These are phyloP conservation scores for Cassiopea xamachana DNA, from an alignment of 30 jellyfish, hydroid and myxozoan genomes.

Conservation along the genomic window DNA sequence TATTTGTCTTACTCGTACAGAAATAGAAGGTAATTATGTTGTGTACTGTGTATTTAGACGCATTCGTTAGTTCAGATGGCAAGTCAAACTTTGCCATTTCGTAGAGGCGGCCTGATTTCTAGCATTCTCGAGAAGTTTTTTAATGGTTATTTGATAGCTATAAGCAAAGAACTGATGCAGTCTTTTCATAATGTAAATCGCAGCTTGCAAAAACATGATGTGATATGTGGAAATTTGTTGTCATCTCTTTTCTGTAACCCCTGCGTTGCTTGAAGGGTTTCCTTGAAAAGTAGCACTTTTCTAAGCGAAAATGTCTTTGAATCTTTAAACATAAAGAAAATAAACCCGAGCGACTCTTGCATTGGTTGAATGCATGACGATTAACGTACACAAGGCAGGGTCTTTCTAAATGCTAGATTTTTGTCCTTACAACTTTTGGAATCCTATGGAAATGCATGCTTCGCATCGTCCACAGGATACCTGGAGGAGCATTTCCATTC, in stretches of 20 bases:
- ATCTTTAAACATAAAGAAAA: too few species aligned
- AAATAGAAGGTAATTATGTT: not conserved
- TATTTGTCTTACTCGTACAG: conserved; percentile 41
- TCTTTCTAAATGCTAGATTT: too few species aligned
- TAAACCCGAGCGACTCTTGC: too few species aligned
- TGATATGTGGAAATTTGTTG: conserved; percentile 17
- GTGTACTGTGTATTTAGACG: conserved; percentile 3
- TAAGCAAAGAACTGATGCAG: conserved; percentile 52
- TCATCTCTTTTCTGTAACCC: not conserved
- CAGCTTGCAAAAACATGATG: conserved; percentile 15
- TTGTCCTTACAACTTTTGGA: too few species aligned
- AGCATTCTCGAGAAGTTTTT: conserved; percentile 47
- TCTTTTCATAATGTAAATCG: conserved; percentile 41
- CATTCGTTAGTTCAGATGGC: conserved; percentile 1
- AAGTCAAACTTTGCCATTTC: conserved; percentile 34
- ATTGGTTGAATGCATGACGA: too few species aligned
- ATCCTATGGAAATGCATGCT: too few species aligned
- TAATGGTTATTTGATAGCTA: conserved; percentile 55
- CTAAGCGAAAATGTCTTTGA: too few species aligned
- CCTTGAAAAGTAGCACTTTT: too few species aligned
- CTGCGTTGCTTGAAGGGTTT: too few species aligned
- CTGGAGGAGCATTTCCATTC: too few species aligned
- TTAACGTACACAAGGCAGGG: too few species aligned
- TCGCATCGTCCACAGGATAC: too few species aligned
- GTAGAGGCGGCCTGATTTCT: conserved; percentile 39